A percentile compares a stretch with the other conserved stretches of the same genome.
Conservation (phyloP, 2,113 vertebrate species). For the Brienomyrus longianalis region DNA sequence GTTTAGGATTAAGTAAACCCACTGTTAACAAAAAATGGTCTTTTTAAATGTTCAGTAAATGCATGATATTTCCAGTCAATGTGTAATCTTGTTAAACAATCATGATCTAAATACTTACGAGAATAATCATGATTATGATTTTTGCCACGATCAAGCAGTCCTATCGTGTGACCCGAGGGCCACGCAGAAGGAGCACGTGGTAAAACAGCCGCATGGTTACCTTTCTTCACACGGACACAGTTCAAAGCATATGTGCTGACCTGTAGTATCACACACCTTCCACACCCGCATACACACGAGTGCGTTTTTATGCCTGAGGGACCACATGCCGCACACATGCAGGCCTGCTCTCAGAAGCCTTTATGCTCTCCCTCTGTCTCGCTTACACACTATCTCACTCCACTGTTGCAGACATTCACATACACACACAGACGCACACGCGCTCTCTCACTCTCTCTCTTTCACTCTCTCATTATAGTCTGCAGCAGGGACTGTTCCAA, state of each 20-base stretch:
- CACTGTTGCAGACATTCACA: background rate
- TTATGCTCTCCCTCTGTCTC: background rate
- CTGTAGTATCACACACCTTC: background rate
- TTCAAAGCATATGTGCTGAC: background rate
- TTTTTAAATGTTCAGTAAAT: background rate
- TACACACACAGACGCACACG: background rate
- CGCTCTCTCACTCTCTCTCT: background rate
- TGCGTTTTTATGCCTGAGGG: background rate
- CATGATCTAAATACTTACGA: background rate
- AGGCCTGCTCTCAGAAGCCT: background rate
- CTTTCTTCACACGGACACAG: background rate
- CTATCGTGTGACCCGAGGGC: background rate
- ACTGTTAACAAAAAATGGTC: background rate
- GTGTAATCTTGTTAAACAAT: background rate
- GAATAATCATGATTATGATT: background rate
- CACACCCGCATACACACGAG: background rate
- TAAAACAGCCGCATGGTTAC: background rate
- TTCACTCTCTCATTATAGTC: background rate
- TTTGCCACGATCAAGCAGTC: background rate
- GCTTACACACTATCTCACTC: background rate
- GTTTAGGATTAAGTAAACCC: background rate
- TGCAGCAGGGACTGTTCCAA: slow-evolving; percentile 34
- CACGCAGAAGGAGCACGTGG: background rate
- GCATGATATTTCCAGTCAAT: background rate
- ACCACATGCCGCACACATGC: background rate